Conservation (phyloP, 2,113 vertebrate genomes). For the Stigmatopora argus region DNA sequence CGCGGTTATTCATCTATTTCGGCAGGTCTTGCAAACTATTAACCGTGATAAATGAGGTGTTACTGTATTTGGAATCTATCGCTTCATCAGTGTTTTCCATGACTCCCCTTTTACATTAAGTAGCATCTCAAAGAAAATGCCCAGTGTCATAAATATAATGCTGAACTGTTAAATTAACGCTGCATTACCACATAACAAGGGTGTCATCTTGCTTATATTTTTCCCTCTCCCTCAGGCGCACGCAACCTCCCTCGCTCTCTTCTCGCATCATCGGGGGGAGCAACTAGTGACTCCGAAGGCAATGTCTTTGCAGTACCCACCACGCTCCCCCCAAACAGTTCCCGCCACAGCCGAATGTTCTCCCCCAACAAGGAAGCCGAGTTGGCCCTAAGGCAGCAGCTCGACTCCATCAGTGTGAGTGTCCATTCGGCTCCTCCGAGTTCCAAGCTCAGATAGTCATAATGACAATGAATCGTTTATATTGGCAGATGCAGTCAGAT, state of each 20-base stretch:
- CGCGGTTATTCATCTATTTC: too few relatives aligned
- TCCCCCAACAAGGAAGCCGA: constrained; percentile 91
- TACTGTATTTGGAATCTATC: background rate
- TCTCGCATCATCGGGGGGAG: constrained; percentile 64
- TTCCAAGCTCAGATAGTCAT: background rate
- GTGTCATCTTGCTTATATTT: background rate
- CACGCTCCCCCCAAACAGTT: constrained; percentile 90
- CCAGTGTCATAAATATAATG: too few relatives aligned
- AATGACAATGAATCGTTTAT: background rate
- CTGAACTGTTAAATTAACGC: too few relatives aligned
- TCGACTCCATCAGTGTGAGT: constrained; percentile 93
- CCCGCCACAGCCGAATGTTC: constrained; percentile 85
- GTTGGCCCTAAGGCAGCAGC: constrained; percentile 85
- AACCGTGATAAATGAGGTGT: too few relatives aligned
- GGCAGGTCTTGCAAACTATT: too few relatives aligned
- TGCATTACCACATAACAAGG: background rate
- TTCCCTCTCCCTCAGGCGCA: constrained; percentile 65
- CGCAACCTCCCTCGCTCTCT: constrained; percentile 82
- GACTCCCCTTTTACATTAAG: background rate
- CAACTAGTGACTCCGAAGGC: constrained; percentile 75
- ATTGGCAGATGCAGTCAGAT: constrained; percentile 78
- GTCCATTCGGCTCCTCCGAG: background rate
- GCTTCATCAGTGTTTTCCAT: background rate
- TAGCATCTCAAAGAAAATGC: too few relatives aligned
- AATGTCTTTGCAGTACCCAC: constrained; percentile 90